Evolutionary conservation across 2,888 invertebrate genomes (phyloP).

Genomic region (Aporophyla nigra): DNA sequence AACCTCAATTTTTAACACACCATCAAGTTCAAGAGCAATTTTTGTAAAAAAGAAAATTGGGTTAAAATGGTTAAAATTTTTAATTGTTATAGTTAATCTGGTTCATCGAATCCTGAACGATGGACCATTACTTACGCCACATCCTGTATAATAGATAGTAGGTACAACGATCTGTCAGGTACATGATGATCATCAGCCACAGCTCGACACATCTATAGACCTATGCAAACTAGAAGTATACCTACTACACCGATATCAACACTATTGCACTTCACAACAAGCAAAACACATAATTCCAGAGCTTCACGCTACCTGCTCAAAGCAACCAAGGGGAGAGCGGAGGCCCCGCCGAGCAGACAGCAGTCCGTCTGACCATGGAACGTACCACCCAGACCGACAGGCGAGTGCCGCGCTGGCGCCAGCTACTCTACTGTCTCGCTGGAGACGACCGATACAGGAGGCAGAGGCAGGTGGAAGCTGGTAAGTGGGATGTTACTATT

Average conservation of each 20-base stretch:
- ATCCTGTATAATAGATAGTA: background rate
- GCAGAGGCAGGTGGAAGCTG: conserved; percentile 94
- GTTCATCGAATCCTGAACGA: too few relatives aligned
- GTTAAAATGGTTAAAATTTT: too few relatives aligned
- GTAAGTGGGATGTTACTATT: conserved; percentile 63
- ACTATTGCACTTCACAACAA: background rate
- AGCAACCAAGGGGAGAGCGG: conserved; percentile 73
- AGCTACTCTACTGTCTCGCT: conserved; percentile 95
- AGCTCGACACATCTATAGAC: background rate
- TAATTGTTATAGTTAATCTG: too few relatives aligned
- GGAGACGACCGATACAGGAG: conserved; percentile 94
- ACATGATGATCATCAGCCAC: background rate
- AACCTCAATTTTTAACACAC: too few relatives aligned
- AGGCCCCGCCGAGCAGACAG: conserved; percentile 68
- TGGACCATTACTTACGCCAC: too few relatives aligned
- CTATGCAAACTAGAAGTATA: background rate
- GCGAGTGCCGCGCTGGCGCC: conserved; percentile 94
- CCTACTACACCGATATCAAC: background rate
- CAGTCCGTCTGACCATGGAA: conserved; percentile 93
- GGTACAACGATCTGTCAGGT: background rate
- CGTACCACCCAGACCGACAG: conserved; percentile 96
- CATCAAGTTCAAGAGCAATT: too few relatives aligned
- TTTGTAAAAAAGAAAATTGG: too few relatives aligned
- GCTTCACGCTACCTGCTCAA: conserved; percentile 79
- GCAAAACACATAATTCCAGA: conserved; percentile 72